Base-by-base conservation (phyloP, 1,140 invertebrate genomes). In the Planococcus citri region DNA sequence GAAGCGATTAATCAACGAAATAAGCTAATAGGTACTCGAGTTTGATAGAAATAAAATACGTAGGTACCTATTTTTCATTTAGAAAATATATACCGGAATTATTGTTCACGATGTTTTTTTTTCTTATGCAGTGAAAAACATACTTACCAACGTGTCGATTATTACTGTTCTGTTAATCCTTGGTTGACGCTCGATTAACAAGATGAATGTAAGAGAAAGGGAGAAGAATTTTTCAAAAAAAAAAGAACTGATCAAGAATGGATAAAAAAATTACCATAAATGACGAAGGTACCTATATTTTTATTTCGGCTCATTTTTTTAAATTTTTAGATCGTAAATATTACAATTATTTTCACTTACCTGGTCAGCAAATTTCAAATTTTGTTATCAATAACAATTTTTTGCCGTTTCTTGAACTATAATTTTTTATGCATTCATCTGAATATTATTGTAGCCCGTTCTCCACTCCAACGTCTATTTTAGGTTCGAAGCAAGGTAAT, bases 81-180 rank as follows among this genome's bases (percentile, higher is more conserved):
- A 17, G 4, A 29, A 27, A 64, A 1, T 27, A 10, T 27, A n/a
- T 14, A 27, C 27, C 27, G 14, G n/a, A 25, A 20, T 51, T 51
- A 69, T 27, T 0, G 27, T 33, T 17, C 22, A 14, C 2, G 17
- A n/a, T n/a, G n/a, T n/a, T n/a, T n/a, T n/a, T n/a, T n/a, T 17
- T 51, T 51, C 24, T 9, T 27, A n/a, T 24, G 37, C 21, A 60
- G 92, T 79, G 87, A 90, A 73, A 84, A 86, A 70, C 83, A 92
- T n/a, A n/a, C n/a, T n/a, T 72, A 97, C 94, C 0, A 86, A 86
- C 75, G 92, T 98, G 1, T 95, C 72, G 95, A 98, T 79, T 97
- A 97, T 78, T 98, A 92, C 80, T 85, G 86, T 72, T 80, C 87
- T 6, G 87, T 86, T 77, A 88, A 87, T 71, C 87, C 87, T 22